Evolutionary conservation across 2,113 vertebrate species (phyloP), one percentile per base, ranked within the genome.

Genomic region (Oreochromis spilurus): DNA sequence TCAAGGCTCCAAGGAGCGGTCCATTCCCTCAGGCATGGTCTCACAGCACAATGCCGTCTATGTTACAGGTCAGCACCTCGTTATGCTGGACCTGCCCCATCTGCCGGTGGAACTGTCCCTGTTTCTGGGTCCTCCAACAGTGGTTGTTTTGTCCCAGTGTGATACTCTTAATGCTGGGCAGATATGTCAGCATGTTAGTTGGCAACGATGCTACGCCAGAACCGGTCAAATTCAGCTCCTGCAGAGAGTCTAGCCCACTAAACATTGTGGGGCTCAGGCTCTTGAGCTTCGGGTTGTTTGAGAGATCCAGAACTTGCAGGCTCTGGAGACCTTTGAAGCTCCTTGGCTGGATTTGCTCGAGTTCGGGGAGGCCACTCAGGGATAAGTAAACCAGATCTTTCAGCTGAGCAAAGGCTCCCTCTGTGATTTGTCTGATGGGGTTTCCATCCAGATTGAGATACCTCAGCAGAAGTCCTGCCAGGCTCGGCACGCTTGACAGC

Each of bases 241-340:
- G 98, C 58, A 99, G 91, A 12, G 98, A 97, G 40, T 88, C 93
- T 45, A 99, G 94, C 77, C 97, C 97, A 1, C 91, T 96, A 79
- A 98, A 97, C 4, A 97, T 96, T 8, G 96, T 96, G 0, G 96
- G 92, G 38, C 88, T 93, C 36, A 97, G 87, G 9, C 92, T 95
- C 60, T 94, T 96, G 17, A 99, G 93, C 12, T 94, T 91, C 2
- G 93, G 95, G 89, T 98, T 99, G 91, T 94, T 96, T 2, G 98
- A 99, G 13, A 99, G 95, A 93, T 99, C 98, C 54, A 99, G 93
- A 29, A 98, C 97, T 86, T 99, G 98, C 17, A 99, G 96, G 88
- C 95, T 95, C 8, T 93, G 88, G 2, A 99, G 95, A n/a, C 96
- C 96, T 9, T 83, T 95, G 91, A 99, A 99, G 87, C 97, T 94